Conservation (phyloP, 2,797 vertebrate species). For the Syncerus caffer region DNA sequence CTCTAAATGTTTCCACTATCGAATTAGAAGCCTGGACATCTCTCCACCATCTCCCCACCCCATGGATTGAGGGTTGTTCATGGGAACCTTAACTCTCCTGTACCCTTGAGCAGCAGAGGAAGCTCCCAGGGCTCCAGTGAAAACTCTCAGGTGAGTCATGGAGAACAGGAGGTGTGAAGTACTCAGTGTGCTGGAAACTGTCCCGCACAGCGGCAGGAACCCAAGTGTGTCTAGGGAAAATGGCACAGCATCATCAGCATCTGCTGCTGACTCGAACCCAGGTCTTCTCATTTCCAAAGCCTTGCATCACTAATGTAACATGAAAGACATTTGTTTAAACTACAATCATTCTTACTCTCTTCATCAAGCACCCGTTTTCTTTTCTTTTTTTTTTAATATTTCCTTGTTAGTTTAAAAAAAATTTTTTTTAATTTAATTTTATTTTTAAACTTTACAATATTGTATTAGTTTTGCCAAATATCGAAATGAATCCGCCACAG, state of each 20-base stretch:
- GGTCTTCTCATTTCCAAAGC: background rate
- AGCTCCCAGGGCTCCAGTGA: background rate
- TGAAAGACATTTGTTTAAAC: background rate
- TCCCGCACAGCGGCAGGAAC: background rate
- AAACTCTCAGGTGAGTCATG: background rate
- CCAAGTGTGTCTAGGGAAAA: background rate
- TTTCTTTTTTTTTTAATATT: no score
- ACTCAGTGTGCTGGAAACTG: no score
- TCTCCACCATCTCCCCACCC: background rate
- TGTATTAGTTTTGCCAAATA: no score
- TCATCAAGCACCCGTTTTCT: background rate
- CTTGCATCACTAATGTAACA: background rate
- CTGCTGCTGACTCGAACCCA: background rate
- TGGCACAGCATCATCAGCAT: accelerated
- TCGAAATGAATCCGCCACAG: no score
- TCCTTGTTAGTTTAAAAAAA: no score
- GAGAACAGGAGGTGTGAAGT: background rate
- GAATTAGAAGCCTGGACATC: background rate
- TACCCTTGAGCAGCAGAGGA: background rate
- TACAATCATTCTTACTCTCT: background rate
- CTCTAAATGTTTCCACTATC: background rate
- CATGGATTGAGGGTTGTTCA: accelerated
- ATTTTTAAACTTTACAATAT: no score
- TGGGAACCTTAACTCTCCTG: background rate
- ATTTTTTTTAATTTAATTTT: no score